phyloP scores from a whole-genome alignment of 2,888 invertebrate genomes.

The Lochmaea crataegi region DNA sequence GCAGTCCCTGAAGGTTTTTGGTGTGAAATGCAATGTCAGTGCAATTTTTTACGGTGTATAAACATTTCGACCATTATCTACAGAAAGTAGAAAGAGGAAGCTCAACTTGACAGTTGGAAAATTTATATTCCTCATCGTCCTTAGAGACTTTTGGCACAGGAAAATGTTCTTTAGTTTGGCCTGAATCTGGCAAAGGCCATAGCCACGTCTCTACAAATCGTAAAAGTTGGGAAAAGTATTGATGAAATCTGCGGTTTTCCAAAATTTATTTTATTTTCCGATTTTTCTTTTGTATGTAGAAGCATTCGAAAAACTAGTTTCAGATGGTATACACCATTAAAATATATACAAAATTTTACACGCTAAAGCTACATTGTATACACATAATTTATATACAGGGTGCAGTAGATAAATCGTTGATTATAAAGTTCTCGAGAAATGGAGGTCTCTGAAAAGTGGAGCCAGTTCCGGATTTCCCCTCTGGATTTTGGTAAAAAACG shows the following conservation, averaged over 20 bases:
- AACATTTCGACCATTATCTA: constrained; percentile 30
- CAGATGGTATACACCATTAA: constrained; percentile 4
- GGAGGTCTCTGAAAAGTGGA: no score
- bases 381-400: no score
- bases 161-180: constrained; percentile 31
- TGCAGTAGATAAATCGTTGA: no score
- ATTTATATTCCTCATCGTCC: constrained; percentile 34
- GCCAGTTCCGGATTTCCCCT: no score
- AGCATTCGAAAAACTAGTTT: constrained; percentile 7
- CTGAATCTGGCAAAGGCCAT: constrained; percentile 22
- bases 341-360: background rate
- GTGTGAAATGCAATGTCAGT: background rate
- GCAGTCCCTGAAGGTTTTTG: background rate
- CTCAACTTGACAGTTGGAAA: constrained; percentile 34
- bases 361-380: no score
- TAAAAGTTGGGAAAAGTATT: constrained; percentile 26
- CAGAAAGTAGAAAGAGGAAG: constrained; percentile 28
- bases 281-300: constrained; percentile 18
- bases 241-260: constrained; percentile 30
- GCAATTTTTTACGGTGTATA: constrained; percentile 16
- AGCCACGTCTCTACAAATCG: constrained; percentile 21
- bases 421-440: no score
- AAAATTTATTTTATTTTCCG: constrained; percentile 26
- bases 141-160: constrained; percentile 33
- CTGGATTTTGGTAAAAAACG: no score